phyloP scores from a whole-genome alignment of 2,888 invertebrate species.

The Zeuzera pyrina region DNA sequence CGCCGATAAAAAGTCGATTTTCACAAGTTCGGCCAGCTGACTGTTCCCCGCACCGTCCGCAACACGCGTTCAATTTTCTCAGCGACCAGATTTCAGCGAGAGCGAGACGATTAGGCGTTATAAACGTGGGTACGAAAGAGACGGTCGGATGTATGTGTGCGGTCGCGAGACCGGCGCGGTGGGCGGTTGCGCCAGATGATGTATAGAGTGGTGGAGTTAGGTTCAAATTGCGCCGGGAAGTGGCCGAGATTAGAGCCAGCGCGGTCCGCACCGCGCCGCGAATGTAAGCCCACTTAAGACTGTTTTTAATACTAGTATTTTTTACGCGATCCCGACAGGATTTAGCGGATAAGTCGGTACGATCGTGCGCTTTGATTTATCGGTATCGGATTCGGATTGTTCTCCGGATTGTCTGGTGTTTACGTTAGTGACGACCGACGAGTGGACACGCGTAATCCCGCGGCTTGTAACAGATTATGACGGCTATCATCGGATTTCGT shows the following conservation, averaged over 20 bases:
- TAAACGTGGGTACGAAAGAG: conserved; percentile 28
- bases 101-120: conserved; percentile 40
- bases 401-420: conserved; percentile 65
- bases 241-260: conserved; percentile 80
- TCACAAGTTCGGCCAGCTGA: conserved; percentile 72
- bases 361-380: conserved; percentile 72
- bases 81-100: conserved; percentile 58
- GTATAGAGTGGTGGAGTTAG: conserved; percentile 83
- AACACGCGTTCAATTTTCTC: conserved; percentile 56
- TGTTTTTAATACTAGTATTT: conserved; percentile 82
- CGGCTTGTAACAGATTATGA: conserved; percentile 67
- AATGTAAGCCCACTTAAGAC: conserved; percentile 80
- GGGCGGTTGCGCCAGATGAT: conserved; percentile 73
- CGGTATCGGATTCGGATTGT: conserved; percentile 59
- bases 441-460: conserved; percentile 59
- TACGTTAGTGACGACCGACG: conserved; percentile 63
- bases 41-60: conserved; percentile 43
- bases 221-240: conserved; percentile 83
- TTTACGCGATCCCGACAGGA: conserved; percentile 73
- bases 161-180: conserved; percentile 67
- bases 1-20: conserved; percentile 72
- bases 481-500: conserved; percentile 64
- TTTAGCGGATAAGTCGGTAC: conserved; percentile 70
- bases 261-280: conserved; percentile 77
- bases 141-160: conserved; percentile 12